phyloP scores from a whole-genome alignment of 2,888 invertebrate genomes.

The Epicampocera succincta region DNA sequence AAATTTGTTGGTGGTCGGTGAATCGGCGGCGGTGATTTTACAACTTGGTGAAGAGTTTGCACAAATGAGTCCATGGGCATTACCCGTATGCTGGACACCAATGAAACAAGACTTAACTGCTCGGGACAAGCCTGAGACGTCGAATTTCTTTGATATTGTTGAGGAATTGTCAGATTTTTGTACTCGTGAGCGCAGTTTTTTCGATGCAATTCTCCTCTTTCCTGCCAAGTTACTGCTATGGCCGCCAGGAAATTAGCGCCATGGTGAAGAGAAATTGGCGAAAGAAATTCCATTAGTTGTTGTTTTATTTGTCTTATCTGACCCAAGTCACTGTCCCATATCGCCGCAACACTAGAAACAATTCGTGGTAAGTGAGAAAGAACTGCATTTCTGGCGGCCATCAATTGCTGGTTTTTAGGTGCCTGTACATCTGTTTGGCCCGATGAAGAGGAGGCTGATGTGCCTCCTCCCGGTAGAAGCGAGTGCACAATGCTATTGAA shows the following conservation, averaged over 20 bases:
- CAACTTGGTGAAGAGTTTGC: conserved; percentile 90
- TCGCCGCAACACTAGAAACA: conserved; percentile 88
- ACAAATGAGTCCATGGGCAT: conserved; percentile 92
- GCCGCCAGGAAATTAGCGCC: conserved; percentile 91
- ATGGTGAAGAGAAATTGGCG: conserved; percentile 92
- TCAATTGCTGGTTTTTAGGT: conserved; percentile 78
- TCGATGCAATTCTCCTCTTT: conserved; percentile 83
- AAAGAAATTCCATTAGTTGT: conserved; percentile 90
- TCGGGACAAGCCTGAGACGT: conserved; percentile 84
- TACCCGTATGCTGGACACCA: conserved; percentile 90
- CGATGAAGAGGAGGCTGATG: conserved; percentile 74
- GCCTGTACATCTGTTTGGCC: conserved; percentile 75
- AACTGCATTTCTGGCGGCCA: conserved; percentile 87
- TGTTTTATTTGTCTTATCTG: conserved; percentile 85
- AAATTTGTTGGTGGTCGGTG: conserved; percentile 84
- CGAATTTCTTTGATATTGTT: conserved; percentile 79
- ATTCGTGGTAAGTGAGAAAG: conserved; percentile 91
- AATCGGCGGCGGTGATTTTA: conserved; percentile 88
- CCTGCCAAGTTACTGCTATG: conserved; percentile 93
- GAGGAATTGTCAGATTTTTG: conserved; percentile 73
- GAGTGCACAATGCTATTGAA: conserved; percentile 91
- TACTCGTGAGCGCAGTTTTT: conserved; percentile 81
- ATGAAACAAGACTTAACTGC: conserved; percentile 89
- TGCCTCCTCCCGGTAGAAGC: conserved; percentile 85
- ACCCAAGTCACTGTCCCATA: conserved; percentile 89